A percentile compares a stretch with the other conserved stretches of the same genome.
phyloP scores from a whole-genome alignment of 2,113 vertebrate species.

The Heteronetta atricapilla region DNA sequence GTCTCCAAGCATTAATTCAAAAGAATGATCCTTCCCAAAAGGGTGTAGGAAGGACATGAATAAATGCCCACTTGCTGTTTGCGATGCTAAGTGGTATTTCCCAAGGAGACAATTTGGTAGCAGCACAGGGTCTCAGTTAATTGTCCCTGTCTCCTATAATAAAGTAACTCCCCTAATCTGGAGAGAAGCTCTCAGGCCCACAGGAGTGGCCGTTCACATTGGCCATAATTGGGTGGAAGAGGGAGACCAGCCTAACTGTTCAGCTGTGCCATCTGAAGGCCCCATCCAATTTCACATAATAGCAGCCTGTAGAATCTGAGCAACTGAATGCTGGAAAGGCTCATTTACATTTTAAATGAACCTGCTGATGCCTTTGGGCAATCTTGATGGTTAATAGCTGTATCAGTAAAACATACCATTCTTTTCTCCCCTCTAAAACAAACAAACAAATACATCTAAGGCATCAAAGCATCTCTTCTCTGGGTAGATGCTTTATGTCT shows the following conservation, averaged over 20 bases:
- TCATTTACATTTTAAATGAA: slow-evolving; percentile 77
- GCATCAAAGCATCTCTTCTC: slow-evolving; percentile 29
- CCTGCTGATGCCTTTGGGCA: slow-evolving; percentile 56
- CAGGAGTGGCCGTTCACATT: neutral
- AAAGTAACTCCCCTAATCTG: neutral
- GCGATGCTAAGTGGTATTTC: neutral
- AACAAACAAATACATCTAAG: slow-evolving; percentile 58
- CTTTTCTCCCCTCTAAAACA: slow-evolving; percentile 32
- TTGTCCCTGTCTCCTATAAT: neutral
- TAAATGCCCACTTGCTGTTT: slow-evolving; percentile 2
- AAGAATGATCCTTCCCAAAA: neutral
- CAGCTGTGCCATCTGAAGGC: slow-evolving; percentile 13
- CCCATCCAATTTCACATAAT: slow-evolving; percentile 53
- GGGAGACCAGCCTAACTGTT: neutral
- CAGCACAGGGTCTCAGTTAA: neutral
- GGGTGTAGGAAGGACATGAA: neutral
- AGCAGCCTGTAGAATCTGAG: slow-evolving; percentile 29
- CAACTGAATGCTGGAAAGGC: neutral
- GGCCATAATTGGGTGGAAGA: neutral
- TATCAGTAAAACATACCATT: slow-evolving; percentile 60
- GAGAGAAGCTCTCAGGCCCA: slow-evolving; percentile 6
- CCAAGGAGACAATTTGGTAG: neutral
- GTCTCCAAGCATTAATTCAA: neutral
- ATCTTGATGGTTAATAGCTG: slow-evolving; percentile 53
- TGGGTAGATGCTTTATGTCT: slow-evolving; percentile 32